These are phyloP conservation scores for Scomber colias DNA, from an alignment of 2,113 vertebrate genomes.

Conservation along the genomic window DNA sequence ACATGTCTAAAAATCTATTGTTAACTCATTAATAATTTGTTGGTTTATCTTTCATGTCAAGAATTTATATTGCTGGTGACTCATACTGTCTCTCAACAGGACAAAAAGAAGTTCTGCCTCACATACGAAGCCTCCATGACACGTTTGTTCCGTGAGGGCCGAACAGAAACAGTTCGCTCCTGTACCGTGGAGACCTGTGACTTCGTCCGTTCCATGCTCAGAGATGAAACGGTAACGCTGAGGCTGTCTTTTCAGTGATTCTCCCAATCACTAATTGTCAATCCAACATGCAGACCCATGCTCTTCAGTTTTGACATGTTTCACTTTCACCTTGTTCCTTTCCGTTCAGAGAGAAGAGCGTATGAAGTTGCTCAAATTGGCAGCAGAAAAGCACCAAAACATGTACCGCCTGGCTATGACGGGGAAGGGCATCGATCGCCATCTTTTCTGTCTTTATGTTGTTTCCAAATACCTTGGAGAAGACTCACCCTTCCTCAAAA, in stretches of 20 bases:
- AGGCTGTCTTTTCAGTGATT: background rate
- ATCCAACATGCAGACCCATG: background rate
- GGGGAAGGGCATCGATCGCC: conserved; percentile 93
- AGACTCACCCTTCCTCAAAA: conserved; percentile 95
- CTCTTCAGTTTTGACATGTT: background rate
- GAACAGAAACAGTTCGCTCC: conserved; percentile 96
- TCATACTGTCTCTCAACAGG: conserved; percentile 78
- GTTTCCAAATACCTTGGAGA: conserved; percentile 96
- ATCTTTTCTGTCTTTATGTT: conserved; percentile 98
- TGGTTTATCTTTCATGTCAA: background rate
- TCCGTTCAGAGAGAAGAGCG: conserved; percentile 85
- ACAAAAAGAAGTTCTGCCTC: conserved; percentile 95
- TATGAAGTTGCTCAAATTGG: conserved; percentile 83
- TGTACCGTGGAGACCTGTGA: conserved; percentile 90
- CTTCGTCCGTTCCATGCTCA: conserved; percentile 91
- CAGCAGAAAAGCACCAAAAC: conserved; percentile 91
- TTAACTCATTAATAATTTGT: background rate
- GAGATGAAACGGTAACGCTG: conserved; percentile 87
- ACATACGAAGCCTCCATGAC: conserved; percentile 99
- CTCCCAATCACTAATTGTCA: background rate
- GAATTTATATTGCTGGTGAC: background rate
- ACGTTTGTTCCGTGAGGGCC: conserved; percentile 95
- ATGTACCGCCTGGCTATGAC: conserved; percentile 95
- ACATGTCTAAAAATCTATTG: background rate
- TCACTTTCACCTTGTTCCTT: background rate